Conservation (phyloP, 2,113 vertebrate genomes). For the Bubo bubo region DNA sequence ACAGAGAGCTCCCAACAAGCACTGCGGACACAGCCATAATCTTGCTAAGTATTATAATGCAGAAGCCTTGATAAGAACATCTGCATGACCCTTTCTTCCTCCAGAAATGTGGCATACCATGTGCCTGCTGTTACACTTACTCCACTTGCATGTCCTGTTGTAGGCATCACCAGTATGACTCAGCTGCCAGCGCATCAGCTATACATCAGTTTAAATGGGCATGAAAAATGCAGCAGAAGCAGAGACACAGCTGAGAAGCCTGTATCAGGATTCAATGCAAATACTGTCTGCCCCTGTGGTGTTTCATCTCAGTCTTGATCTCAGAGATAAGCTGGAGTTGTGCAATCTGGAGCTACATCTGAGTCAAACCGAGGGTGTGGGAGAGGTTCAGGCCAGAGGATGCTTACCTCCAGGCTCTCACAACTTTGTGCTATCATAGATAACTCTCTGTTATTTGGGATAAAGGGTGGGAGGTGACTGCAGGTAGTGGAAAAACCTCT, state of each 20-base stretch:
- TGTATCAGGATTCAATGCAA: not conserved
- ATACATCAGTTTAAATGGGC: not conserved
- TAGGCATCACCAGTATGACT: not conserved
- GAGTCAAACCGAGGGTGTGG: not conserved
- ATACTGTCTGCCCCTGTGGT: not conserved
- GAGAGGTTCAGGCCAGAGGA: not conserved
- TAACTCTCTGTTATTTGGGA: not conserved
- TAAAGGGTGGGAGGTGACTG: not conserved
- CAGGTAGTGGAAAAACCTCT: not conserved
- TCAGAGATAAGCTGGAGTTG: not conserved
- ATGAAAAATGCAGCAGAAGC: slow-evolving; percentile 6
- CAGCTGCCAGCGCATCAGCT: not conserved
- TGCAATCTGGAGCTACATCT: not conserved
- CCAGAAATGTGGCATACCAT: not conserved
- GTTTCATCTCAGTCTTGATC: not conserved
- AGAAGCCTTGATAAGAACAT: not conserved
- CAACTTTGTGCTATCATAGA: not conserved
- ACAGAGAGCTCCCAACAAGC: not conserved
- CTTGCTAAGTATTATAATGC: not conserved
- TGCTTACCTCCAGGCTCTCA: not conserved
- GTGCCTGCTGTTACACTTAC: not conserved
- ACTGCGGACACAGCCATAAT: not conserved
- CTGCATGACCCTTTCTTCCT: not conserved
- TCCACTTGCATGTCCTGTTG: not conserved
- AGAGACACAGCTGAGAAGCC: not conserved